phyloP scores from a whole-genome alignment of 2,113 vertebrate genomes.

The Henicopernis longicauda region DNA sequence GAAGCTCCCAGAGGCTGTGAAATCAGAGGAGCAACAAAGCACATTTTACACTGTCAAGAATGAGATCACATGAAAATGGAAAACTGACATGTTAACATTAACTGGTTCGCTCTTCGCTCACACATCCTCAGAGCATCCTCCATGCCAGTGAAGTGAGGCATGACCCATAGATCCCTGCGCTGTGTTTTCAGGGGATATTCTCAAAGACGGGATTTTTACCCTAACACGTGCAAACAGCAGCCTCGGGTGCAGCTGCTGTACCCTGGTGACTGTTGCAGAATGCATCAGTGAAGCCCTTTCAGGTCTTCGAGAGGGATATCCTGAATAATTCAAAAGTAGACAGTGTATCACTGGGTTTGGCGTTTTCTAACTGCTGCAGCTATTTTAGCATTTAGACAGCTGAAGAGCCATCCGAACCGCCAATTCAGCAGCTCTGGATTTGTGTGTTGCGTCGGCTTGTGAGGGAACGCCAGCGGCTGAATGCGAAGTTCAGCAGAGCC shows the following conservation, averaged over 20 bases:
- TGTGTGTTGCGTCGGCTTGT: accelerated
- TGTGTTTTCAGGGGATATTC: neutral
- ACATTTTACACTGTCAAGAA: neutral
- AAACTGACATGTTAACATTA: neutral
- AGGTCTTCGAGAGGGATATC: too few species aligned
- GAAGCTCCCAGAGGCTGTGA: neutral
- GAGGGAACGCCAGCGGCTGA: accelerated
- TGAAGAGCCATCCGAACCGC: neutral
- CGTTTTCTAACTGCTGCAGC: neutral
- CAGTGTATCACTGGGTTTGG: neutral
- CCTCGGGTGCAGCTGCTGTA: accelerated
- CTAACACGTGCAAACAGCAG: too few species aligned
- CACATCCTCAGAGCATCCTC: neutral
- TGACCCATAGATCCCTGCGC: neutral
- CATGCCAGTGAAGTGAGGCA: neutral
- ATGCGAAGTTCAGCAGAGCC: accelerated
- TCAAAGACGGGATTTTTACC: neutral
- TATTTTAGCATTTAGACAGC: neutral
- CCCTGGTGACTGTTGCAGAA: too few species aligned
- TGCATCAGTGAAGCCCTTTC: neutral
- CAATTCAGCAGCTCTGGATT: neutral
- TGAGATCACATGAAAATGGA: neutral
- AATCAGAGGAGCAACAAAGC: neutral
- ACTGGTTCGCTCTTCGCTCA: neutral
- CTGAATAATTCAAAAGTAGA: neutral